Evolutionary conservation across 2,888 invertebrate genomes (phyloP).

Genomic region (Trisateles emortualis): DNA sequence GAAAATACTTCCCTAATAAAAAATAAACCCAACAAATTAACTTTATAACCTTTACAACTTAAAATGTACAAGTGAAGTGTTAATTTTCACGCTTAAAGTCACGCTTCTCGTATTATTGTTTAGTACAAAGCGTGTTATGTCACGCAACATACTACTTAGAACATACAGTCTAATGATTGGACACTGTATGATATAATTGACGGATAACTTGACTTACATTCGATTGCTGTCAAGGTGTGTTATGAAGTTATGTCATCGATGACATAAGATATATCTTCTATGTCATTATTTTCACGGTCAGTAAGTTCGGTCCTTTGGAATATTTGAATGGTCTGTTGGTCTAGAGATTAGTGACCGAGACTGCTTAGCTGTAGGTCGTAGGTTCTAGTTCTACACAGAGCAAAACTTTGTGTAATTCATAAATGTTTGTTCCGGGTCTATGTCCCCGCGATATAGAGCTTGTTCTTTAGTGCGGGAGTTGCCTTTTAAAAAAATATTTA

Average conservation of each 20-base stretch:
- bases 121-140: constrained; percentile 20
- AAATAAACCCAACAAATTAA: constrained; percentile 1
- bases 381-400: too few species aligned
- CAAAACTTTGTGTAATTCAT: too few species aligned
- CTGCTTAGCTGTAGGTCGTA: too few species aligned
- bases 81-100: constrained; percentile 11
- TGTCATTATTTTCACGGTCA: too few species aligned
- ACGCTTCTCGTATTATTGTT: constrained; percentile 3
- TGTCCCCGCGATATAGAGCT: too few species aligned
- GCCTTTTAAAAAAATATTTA: too few species aligned
- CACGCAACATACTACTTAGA: constrained; percentile 34
- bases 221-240: constrained; percentile 31
- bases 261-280: too few species aligned
- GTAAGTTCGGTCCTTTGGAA: too few species aligned
- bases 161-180: constrained; percentile 30
- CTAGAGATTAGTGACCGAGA: too few species aligned
- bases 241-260: constrained; percentile 1
- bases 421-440: too few species aligned
- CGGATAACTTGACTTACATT: constrained; percentile 12
- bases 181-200: constrained; percentile 22
- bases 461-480: too few species aligned
- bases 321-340: too few species aligned
- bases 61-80: constrained; percentile 8
- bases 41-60: background rate
- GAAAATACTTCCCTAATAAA: background rate